Base-by-base conservation (phyloP, 1,140 invertebrate genomes). In the Armadillidium nasatum region DNA sequence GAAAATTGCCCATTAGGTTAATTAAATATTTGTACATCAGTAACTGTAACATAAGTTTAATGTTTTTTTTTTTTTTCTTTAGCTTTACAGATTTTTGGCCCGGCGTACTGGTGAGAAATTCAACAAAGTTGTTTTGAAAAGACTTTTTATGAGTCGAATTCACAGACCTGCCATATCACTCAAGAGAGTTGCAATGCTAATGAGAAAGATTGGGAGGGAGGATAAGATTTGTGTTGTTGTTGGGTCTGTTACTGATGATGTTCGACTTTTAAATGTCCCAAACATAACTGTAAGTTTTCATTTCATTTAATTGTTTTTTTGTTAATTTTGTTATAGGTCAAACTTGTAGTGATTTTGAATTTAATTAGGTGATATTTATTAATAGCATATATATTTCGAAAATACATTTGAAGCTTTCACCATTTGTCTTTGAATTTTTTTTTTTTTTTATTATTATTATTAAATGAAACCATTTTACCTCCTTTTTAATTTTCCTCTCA, bases 141-240 rank as follows among this genome's bases (percentile, higher is more conserved):
- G 98, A 80, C 87, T 99, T 80, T 99, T 97, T 86, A 99, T 99
- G 97, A 97, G 95, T 84, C 93, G 91, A 84, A 97, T 92, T 82
- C 92, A 99, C 86, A 87, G 93, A 70, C 94, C 97, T 77, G 96
- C 97, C 80, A 89, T 99, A 82, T 97, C 96, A 4, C 82, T 99
- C 76, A 92, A 95, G 44, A 90, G 93, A 77, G 85, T 99, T 82
- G 90, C 88, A 4, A 88, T 92, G 74, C 89, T 92, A 80, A 93
- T 96, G 92, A 96, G 94, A 84, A 94, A 94, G 83, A 89, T 91
- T 50, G 90, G 90, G 7, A 91, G 94, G 80, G 91, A 95, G 82
- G 90, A 91, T 23, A 92, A 94, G 83, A 94, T 93, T 75, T 93
- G 94, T 60, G 97, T 99, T 72, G 89, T 97, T 82, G 96, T 99